Percentiles rank a stretch among this genome's conserved stretches.
Evolutionary conservation across 2,113 vertebrate genomes (phyloP).

Genomic region (Ceyx margarethae): DNA sequence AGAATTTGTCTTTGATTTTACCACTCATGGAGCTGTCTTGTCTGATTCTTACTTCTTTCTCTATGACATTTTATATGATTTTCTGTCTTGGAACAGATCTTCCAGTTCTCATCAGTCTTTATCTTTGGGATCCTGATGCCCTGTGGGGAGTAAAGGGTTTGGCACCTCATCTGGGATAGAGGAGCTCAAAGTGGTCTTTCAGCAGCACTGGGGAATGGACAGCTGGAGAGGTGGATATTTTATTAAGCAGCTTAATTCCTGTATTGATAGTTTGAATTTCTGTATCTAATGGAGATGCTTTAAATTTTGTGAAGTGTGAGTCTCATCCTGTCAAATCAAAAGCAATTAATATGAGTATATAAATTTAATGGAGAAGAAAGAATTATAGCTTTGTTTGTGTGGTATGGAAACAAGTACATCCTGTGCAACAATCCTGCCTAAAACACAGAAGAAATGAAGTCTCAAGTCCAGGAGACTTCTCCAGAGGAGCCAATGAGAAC

Average conservation of each 20-base stretch:
- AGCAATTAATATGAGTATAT: not conserved
- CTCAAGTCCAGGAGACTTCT: not conserved
- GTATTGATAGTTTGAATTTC: not conserved
- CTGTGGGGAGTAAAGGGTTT: not conserved
- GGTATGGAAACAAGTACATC: not conserved
- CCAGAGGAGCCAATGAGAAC: not conserved
- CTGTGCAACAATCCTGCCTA: not conserved
- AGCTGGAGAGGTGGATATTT: not conserved
- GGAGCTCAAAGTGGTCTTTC: not conserved
- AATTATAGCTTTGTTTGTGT: conserved; percentile 3
- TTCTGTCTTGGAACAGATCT: not conserved
- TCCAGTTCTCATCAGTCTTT: not conserved
- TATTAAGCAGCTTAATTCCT: not conserved
- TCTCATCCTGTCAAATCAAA: conserved; percentile 24
- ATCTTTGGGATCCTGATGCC: not conserved
- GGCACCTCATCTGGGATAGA: not conserved
- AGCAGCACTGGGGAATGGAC: not conserved
- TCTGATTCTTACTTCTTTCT: not conserved
- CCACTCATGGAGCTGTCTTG: not conserved
- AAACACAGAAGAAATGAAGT: not conserved
- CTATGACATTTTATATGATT: not conserved
- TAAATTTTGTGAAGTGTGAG: conserved; percentile 39
- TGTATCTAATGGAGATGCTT: not conserved
- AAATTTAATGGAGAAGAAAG: not conserved
- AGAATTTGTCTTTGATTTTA: not conserved